phyloP scores from a whole-genome alignment of 2,888 invertebrate species.

The Thymelicus sylvestris region DNA sequence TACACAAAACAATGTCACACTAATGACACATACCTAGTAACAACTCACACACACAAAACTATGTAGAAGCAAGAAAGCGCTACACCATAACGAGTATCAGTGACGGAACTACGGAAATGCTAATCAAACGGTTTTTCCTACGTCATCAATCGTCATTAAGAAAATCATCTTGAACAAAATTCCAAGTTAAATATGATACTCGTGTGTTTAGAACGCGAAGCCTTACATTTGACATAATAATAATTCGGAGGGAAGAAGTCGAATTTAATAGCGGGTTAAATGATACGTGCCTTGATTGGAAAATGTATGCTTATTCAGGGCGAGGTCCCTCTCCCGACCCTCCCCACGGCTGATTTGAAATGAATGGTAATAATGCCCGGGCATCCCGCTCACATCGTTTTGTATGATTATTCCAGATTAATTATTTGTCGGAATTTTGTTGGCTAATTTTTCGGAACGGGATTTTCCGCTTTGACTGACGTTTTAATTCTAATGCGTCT shows the following conservation, averaged over 20 bases:
- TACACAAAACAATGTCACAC: too few relatives aligned
- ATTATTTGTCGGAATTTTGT: slow-evolving; percentile 83
- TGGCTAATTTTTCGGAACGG: slow-evolving; percentile 83
- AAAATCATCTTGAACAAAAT: background rate
- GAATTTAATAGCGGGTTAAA: slow-evolving; percentile 85
- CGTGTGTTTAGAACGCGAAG: slow-evolving; percentile 51
- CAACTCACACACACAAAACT: too few relatives aligned
- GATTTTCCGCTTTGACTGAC: slow-evolving; percentile 83
- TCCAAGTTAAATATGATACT: slow-evolving; percentile 18
- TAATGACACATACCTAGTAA: too few relatives aligned
- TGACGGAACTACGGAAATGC: background rate
- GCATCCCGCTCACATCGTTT: slow-evolving; percentile 82
- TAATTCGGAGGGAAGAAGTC: slow-evolving; percentile 82
- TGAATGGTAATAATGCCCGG: slow-evolving; percentile 83
- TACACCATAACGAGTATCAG: background rate
- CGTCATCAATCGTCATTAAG: slow-evolving; percentile 3
- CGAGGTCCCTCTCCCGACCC: slow-evolving; percentile 68
- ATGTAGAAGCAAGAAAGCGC: too few relatives aligned
- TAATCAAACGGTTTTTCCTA: background rate
- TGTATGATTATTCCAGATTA: slow-evolving; percentile 85
- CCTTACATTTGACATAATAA: slow-evolving; percentile 75
- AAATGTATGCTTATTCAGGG: slow-evolving; percentile 85
- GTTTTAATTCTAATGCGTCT: slow-evolving; percentile 78
- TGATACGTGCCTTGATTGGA: slow-evolving; percentile 85
- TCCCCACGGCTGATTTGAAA: slow-evolving; percentile 83